phyloP scores from a whole-genome alignment of 2,113 vertebrate species.

The Callipepla californica region DNA sequence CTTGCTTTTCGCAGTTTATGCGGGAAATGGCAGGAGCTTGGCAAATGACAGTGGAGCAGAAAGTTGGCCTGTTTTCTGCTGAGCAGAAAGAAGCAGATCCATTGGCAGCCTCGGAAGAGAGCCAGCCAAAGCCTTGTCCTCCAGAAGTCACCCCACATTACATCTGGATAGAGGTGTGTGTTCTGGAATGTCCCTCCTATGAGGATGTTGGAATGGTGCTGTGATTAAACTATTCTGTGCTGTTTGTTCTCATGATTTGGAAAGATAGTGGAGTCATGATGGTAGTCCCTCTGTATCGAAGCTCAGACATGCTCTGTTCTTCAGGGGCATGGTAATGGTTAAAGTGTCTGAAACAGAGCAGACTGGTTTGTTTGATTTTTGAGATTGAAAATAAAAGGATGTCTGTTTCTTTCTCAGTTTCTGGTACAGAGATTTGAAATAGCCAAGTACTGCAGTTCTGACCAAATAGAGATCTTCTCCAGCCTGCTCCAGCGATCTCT shows the following conservation, averaged over 20 bases:
- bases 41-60: constrained; percentile 97
- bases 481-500: constrained; percentile 91
- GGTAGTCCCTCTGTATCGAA: background rate
- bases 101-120: constrained; percentile 93
- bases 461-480: constrained; percentile 97
- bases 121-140: constrained; percentile 90
- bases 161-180: constrained; percentile 94
- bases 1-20: constrained; percentile 85
- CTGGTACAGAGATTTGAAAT: constrained; percentile 96
- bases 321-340: background rate
- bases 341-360: background rate
- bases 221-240: background rate
- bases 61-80: constrained; percentile 91
- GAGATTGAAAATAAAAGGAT: background rate
- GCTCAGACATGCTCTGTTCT: background rate
- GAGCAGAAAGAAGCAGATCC: constrained; percentile 91
- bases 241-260: background rate
- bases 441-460: constrained; percentile 96
- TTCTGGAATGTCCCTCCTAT: background rate
- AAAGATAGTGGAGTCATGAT: background rate
- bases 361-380: background rate
- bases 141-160: constrained; percentile 93
- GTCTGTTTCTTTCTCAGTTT: constrained; percentile 81
- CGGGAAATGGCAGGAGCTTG: constrained; percentile 97
- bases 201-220: background rate